Evolutionary conservation across 1,140 invertebrate species (phyloP).

Genomic region (Cotesia vestalis): DNA sequence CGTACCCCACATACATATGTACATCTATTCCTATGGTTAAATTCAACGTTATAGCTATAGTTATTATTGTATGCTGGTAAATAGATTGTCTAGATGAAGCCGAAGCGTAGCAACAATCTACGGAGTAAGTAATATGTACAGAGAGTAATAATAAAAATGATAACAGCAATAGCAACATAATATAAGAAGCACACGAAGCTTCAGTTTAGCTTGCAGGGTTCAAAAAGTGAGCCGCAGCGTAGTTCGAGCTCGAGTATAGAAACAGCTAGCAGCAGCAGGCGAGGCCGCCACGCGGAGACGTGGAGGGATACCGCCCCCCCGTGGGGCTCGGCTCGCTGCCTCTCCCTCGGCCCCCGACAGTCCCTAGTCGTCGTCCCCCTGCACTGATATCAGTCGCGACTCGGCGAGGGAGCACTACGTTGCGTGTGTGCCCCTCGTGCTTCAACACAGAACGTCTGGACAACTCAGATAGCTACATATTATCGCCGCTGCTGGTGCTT

Average conservation of each 20-base stretch:
- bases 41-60: too few species aligned
- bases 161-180: not conserved
- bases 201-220: constrained; percentile 26
- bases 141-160: too few species aligned
- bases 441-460: constrained; percentile 8
- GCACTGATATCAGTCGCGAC: constrained; percentile 61
- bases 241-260: constrained; percentile 16
- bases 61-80: too few species aligned
- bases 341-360: constrained; percentile 47
- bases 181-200: constrained; percentile 9
- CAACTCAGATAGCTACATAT: constrained; percentile 1
- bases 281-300: constrained; percentile 29
- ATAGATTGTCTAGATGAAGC: too few species aligned
- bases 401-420: constrained; percentile 59
- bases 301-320: constrained; percentile 40
- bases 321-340: constrained; percentile 38
- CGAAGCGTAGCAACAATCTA: too few species aligned
- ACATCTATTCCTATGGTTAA: too few species aligned
- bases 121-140: too few species aligned
- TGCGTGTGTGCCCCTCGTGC: constrained; percentile 32
- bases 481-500: too few species aligned
- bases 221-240: constrained; percentile 28
- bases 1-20: too few species aligned
- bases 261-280: constrained; percentile 11
- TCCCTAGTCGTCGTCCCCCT: constrained; percentile 56